Base-by-base conservation (phyloP, 2,888 invertebrate species). In the Lathronympha strigana region DNA sequence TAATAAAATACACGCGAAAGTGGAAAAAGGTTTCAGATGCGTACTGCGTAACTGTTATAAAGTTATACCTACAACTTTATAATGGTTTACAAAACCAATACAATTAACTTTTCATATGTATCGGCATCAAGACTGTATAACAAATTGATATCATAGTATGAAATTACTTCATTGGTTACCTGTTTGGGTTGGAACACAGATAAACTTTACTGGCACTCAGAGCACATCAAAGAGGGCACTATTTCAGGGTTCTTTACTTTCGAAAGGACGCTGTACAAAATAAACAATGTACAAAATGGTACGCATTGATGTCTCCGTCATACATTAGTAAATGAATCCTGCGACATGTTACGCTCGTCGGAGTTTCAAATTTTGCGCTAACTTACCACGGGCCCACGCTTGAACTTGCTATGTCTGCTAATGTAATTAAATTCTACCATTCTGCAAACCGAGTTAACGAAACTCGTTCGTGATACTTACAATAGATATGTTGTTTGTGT, bases 341-440 rank as follows among this genome's bases (percentile, higher is more conserved):
- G n/a, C 19, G 58, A 64, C 51, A 64, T 68, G 62, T 51, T 61
- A 58, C 61, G 67, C 57, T 73, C 71, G 70, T 69, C 70, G 66
- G 63, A 74, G 67, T 61, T 67, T 63, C 66, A 68, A 68, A 72
- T 70, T 71, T 68, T 43, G 57, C 51, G 55, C 66, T 67, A 68
- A 68, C 60, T 69, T 68, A 68, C 70, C 68, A 70, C 69, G 70
- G 73, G 73, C 72, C 71, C 69, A 67, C 70, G 55, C 61, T 58
- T 55, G 64, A 67, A 70, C 71, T 66, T 64, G 45, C 58, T 66
- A 62, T 62, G 67, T 68, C 68, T 68, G 67, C 62, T 79, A 80
- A 81, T 78, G 77, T 78, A 76, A 82, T 82, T 82, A 79, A 81
- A 81, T 73, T 76, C 72, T 73, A 72, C 70, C 70, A 71, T 68